Base-by-base conservation (phyloP, 2,797 vertebrate species). In the Karalla daura region DNA sequence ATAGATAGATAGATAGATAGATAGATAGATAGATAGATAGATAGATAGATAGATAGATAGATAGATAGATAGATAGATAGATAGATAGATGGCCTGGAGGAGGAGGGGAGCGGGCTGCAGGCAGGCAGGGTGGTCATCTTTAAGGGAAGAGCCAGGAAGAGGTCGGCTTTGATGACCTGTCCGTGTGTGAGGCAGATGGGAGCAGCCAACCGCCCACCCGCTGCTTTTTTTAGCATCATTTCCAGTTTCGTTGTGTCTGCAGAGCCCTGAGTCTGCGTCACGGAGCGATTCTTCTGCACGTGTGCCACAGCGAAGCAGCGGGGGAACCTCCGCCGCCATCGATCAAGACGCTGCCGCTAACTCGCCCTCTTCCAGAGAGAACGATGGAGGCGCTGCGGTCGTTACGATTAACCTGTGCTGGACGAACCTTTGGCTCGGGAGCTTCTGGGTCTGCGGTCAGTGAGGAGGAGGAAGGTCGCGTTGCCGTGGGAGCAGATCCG, bases 121-220 rank as follows among this genome's bases (percentile, higher is more conserved):
- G 69, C 63, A 23, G 63, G 66, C 53, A 62, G 54, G 78, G 39
- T 70, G 66, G 78, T 71, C 30, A 54, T 80, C 81, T 83, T 58
- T 52, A 62, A 71, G 56, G 27, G 15, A 23, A n/a, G 18, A 28
- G 43, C 59, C 36, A 37, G 47, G 64, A 44, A 53, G 60, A 70
- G 65, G 74, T 68, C 66, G 46, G 32, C 51, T 17, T 13, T 62
- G 28, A 68, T 47, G 64, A 61, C 55, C 75, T 33, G 58, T 51
- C 54, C 55, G 56, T 70, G 70, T 76, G 74, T 75, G 66, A 76
- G 70, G 56, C 70, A 79, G 74, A 78, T 69, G 61, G 70, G 30
- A 47, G 53, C 5, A 1, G 7, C 32, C 32, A 24, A 12, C 7
- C 6, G n/a, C n/a, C n/a, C n/a, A n/a, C n/a, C n/a, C n/a, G n/a